A percentile compares a stretch with the other conserved stretches of the same genome.
Conservation (phyloP, 1,140 invertebrate species). For the Latrodectus geometricus region DNA sequence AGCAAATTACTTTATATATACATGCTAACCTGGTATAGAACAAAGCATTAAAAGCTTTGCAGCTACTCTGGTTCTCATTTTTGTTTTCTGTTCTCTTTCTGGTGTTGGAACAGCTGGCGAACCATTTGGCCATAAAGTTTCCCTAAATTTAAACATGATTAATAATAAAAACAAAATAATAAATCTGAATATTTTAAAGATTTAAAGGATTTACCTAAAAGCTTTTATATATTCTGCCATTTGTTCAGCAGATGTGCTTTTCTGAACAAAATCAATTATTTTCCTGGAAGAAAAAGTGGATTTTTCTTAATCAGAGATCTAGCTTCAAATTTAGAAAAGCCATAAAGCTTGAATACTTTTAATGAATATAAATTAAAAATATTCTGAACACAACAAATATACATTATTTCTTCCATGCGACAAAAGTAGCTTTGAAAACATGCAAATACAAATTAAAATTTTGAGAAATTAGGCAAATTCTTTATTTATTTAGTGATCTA, state of each 20-base stretch:
- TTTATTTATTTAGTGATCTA: too few relatives aligned
- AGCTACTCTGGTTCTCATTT: slow-evolving; percentile 83
- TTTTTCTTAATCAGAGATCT: too few relatives aligned
- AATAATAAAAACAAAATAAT: neutral
- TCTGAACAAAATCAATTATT: slow-evolving; percentile 92
- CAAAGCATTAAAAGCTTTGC: slow-evolving; percentile 87
- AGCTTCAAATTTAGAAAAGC: too few relatives aligned
- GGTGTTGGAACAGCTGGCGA: slow-evolving; percentile 74
- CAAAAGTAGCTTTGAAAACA: too few relatives aligned
- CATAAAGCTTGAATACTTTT: too few relatives aligned
- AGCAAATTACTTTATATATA: too few relatives aligned
- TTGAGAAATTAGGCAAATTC: too few relatives aligned
- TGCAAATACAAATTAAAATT: too few relatives aligned
- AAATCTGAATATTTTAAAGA: neutral
- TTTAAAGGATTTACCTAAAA: slow-evolving; percentile 78
- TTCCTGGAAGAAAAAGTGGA: slow-evolving; percentile 72
- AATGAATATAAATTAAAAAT: too few relatives aligned
- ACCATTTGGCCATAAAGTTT: slow-evolving; percentile 84
- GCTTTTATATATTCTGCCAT: slow-evolving; percentile 88
- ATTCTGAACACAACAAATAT: too few relatives aligned
- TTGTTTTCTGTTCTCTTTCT: slow-evolving; percentile 78
- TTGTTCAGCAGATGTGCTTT: slow-evolving; percentile 87
- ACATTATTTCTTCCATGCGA: too few relatives aligned
- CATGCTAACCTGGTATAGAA: slow-evolving; percentile 77
- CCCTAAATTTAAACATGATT: slow-evolving; percentile 70